Conservation (phyloP, 2,888 invertebrate genomes). For the Aspidiotus destructor region DNA sequence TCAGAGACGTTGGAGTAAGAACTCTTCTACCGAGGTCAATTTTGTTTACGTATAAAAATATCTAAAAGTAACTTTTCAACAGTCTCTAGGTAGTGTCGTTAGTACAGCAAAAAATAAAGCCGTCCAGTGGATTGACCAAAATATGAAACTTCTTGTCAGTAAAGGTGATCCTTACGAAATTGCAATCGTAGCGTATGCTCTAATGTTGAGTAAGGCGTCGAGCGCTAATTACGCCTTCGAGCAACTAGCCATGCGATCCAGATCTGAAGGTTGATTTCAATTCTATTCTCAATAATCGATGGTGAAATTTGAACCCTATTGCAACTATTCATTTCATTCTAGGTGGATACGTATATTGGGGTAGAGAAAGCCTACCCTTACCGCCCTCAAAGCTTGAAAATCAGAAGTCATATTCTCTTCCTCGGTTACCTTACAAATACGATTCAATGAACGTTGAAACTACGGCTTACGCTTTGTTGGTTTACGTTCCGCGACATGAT, state of each 20-base stretch:
- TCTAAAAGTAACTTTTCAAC: slow-evolving; percentile 33
- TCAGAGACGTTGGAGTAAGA: slow-evolving; percentile 65
- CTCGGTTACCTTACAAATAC: slow-evolving; percentile 75
- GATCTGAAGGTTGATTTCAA: slow-evolving; percentile 51
- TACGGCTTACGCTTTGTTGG: slow-evolving; percentile 81
- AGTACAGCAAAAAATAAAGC: slow-evolving; percentile 66
- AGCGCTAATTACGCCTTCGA: slow-evolving; percentile 72
- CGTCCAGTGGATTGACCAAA: slow-evolving; percentile 68
- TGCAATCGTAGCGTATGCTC: slow-evolving; percentile 80
- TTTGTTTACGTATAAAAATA: not conserved
- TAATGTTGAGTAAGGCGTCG: slow-evolving; percentile 73
- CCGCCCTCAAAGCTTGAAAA: slow-evolving; percentile 81
- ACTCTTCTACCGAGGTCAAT: slow-evolving; percentile 12
- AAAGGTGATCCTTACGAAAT: slow-evolving; percentile 71
- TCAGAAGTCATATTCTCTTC: slow-evolving; percentile 79
- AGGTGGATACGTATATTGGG: slow-evolving; percentile 80
- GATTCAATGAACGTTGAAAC: slow-evolving; percentile 88
- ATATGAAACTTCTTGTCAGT: slow-evolving; percentile 63
- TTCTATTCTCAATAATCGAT: too few relatives aligned
- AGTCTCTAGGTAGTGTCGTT: slow-evolving; percentile 65
- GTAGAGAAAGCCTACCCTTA: slow-evolving; percentile 63
- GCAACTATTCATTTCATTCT: slow-evolving; percentile 30
- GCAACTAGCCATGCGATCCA: slow-evolving; percentile 55
- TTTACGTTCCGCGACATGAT: slow-evolving; percentile 77
- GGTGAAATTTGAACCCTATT: not conserved